Evolutionary conservation across 2,797 vertebrate species (phyloP).

Genomic region (Schizopygopsis malacanthus): DNA sequence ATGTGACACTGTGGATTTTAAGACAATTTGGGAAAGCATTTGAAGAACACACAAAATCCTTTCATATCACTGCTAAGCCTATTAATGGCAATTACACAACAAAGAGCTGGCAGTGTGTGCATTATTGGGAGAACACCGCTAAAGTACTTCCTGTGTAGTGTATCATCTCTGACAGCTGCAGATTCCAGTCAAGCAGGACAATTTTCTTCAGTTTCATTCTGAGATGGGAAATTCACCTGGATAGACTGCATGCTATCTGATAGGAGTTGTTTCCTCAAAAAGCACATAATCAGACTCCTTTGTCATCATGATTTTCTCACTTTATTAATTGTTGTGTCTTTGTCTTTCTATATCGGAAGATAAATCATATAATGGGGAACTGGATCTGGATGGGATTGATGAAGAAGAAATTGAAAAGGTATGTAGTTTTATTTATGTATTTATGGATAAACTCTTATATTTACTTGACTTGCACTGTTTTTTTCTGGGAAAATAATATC

Average conservation of each 20-base stretch:
- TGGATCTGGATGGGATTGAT: conserved; percentile 93
- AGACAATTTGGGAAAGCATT: conserved; percentile 50
- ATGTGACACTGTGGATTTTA: conserved; percentile 40
- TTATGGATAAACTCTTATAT: not conserved
- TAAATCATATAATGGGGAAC: conserved; percentile 81
- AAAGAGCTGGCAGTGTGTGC: conserved; percentile 24
- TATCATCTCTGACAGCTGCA: conserved; percentile 13
- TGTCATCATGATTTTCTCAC: not conserved
- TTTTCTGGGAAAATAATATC: not conserved
- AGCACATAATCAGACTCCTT: conserved; percentile 46
- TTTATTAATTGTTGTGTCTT: conserved; percentile 25
- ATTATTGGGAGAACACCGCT: conserved; percentile 48
- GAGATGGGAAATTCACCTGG: conserved; percentile 37
- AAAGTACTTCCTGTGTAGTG: conserved; percentile 19
- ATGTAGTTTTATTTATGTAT: conserved; percentile 42
- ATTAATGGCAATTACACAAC: conserved; percentile 54
- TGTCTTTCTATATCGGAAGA: conserved; percentile 71
- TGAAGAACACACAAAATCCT: conserved; percentile 44
- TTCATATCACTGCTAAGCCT: conserved; percentile 40
- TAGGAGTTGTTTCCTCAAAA: conserved; percentile 27
- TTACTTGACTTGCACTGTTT: not conserved
- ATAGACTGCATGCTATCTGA: conserved; percentile 44
- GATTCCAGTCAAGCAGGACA: conserved; percentile 37
- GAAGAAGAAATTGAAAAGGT: conserved; percentile 96
- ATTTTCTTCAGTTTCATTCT: conserved; percentile 56